Evolutionary conservation across 2,797 vertebrate species (phyloP).

Genomic region (Pipistrellus kuhlii): DNA sequence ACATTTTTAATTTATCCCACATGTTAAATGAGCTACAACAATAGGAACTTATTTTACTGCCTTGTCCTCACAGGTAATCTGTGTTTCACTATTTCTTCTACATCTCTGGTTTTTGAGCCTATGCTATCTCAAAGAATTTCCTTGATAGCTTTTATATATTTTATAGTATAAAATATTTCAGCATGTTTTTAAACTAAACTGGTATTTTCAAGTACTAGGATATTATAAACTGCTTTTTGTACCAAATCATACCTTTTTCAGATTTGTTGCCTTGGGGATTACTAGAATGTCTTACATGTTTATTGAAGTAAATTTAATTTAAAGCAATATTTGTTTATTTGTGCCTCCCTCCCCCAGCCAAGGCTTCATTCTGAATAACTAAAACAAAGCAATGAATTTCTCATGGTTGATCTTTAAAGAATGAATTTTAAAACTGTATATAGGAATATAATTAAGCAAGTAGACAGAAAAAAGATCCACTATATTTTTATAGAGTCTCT

Average conservation of each 20-base stretch:
- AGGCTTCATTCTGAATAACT: background rate
- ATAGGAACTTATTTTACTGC: background rate
- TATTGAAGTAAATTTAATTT: constrained; percentile 31
- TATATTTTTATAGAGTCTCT: background rate
- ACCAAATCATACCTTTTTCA: constrained; percentile 6
- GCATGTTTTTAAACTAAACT: background rate
- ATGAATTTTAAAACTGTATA: background rate
- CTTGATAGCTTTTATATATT: background rate
- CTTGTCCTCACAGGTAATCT: background rate
- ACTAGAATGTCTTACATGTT: constrained; percentile 1
- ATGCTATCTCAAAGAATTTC: background rate
- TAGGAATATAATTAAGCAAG: constrained; percentile 25
- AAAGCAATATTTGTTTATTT: constrained; percentile 23
- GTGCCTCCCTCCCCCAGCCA: background rate
- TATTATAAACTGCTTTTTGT: background rate
- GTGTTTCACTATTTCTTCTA: background rate
- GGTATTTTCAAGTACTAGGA: background rate
- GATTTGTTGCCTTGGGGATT: background rate
- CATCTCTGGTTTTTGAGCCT: background rate
- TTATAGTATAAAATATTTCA: background rate
- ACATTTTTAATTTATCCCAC: background rate
- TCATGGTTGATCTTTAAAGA: constrained; percentile 3
- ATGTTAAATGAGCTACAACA: background rate
- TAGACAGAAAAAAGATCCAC: background rate
- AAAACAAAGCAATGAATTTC: constrained; percentile 10